Base-by-base conservation (phyloP, 2,888 invertebrate species). In the Tupiocoris notatus region DNA sequence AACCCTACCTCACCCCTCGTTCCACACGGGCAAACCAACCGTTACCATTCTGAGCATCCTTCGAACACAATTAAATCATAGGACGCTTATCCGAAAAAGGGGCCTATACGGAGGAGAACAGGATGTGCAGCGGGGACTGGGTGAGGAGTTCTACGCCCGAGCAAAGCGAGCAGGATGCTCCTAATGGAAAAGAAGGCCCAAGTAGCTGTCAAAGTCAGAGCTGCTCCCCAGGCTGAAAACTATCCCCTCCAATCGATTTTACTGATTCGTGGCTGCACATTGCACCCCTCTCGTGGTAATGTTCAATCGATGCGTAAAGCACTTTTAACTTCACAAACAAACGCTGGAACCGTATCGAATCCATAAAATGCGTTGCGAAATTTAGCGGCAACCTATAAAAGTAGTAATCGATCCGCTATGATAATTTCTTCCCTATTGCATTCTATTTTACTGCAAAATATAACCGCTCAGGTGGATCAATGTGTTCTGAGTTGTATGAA, bases 131-230 rank as follows among this genome's bases (percentile, higher is more conserved):
- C 3, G 39, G 39, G 3, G 39, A n/a, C n/a, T n/a, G n/a, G n/a
- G n/a, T n/a, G 39, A 39, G 39, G 3, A 39, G 39, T 39, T 39
- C 3, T 12, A 12, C 12, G 12, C 12, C 39, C 12, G 39, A 39
- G 39, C 39, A 39, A 12, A 39, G 39, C 39, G 12, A 7, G 39
- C 39, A 3, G 39, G 39, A 39, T 58, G 70, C 57, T 70, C 54
- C 73, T 73, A 73, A 73, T 73, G 73, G 73, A 73, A 73, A 63
- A 73, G 73, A 73, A 57, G 54, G 61, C 62, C 73, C 73, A 73
- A 73, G 73, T 73, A 73, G 73, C 73, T 73, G 73, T 73, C 73
- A 73, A 73, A 61, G 62, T 63, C 73, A 73, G 73, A 56, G 22
- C 71, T 39, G 39, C 59, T 68, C 61, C 61, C 24, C 61, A 24